Evolutionary conservation across 2,113 vertebrate species (phyloP).

Genomic region (Azemiops feae): DNA sequence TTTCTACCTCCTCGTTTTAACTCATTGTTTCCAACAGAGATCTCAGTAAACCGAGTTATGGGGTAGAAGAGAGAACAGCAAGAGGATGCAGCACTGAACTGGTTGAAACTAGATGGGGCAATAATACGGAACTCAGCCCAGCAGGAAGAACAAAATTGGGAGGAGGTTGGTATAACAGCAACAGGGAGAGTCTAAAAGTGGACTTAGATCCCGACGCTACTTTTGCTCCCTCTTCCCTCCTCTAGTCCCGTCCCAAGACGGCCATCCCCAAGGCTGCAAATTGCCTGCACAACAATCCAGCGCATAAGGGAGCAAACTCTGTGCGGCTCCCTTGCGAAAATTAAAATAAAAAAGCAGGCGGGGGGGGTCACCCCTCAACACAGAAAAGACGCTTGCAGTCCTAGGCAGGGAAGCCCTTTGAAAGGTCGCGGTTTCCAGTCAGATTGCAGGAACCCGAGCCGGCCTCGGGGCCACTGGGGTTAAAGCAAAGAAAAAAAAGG

Average conservation of each 20-base stretch:
- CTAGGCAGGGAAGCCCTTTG: neutral
- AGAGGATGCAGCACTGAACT: neutral
- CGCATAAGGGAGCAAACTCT: neutral
- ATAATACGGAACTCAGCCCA: neutral
- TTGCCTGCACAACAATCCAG: neutral
- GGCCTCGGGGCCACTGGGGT: neutral
- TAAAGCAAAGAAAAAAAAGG: neutral
- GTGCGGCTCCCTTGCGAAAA: neutral
- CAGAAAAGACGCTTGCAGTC: neutral
- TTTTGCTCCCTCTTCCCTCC: neutral
- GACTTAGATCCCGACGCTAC: neutral
- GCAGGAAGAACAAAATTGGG: neutral
- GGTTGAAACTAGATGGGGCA: slow-evolving; percentile 20
- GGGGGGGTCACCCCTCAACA: neutral
- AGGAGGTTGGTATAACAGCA: neutral
- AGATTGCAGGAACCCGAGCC: neutral
- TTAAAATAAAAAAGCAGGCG: neutral
- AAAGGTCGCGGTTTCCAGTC: neutral
- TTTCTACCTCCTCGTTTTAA: neutral
- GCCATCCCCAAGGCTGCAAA: neutral
- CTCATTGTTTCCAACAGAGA: neutral
- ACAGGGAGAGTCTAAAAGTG: neutral
- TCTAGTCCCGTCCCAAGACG: no score
- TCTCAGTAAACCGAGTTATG: neutral
- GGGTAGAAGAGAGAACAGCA: neutral